phyloP scores from a whole-genome alignment of 2,113 vertebrate species.

The Peromyscus polionotus region DNA sequence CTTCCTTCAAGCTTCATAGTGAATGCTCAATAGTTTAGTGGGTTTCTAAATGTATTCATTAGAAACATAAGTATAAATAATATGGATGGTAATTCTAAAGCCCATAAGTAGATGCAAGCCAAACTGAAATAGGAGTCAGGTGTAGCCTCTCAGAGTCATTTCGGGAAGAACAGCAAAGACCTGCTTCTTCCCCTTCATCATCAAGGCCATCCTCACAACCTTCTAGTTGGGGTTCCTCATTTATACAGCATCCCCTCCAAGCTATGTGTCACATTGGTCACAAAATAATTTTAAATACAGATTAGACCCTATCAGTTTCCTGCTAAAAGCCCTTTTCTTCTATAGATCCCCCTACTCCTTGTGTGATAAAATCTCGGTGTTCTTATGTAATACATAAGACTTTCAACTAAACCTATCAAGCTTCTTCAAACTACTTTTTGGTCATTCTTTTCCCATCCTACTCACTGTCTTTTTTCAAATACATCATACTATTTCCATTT shows the following conservation, averaged over 20 bases:
- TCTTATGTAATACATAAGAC: neutral
- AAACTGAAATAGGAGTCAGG: neutral
- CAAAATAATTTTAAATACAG: conserved; percentile 28
- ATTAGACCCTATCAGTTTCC: neutral
- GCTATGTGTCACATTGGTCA: neutral
- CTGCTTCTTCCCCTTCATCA: neutral
- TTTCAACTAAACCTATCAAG: neutral
- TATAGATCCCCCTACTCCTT: neutral
- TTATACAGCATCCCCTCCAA: neutral
- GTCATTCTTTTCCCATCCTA: neutral
- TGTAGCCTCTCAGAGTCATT: neutral
- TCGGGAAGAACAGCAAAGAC: neutral
- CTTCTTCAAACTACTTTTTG: neutral
- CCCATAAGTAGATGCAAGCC: neutral
- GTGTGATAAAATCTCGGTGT: neutral
- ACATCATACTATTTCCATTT: neutral
- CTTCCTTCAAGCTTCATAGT: conserved; percentile 54
- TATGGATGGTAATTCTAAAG: neutral
- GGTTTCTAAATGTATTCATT: conserved; percentile 30
- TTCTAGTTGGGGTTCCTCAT: neutral
- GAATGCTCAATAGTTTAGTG: conserved; percentile 16
- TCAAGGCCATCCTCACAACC: neutral
- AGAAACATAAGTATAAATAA: conserved; percentile 41
- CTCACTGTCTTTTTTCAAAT: neutral
- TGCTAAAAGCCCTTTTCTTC: neutral